Percentiles rank a stretch among this genome's conserved stretches.
phyloP scores from a whole-genome alignment of 2,113 vertebrate species.

The Nycticorax nycticorax region DNA sequence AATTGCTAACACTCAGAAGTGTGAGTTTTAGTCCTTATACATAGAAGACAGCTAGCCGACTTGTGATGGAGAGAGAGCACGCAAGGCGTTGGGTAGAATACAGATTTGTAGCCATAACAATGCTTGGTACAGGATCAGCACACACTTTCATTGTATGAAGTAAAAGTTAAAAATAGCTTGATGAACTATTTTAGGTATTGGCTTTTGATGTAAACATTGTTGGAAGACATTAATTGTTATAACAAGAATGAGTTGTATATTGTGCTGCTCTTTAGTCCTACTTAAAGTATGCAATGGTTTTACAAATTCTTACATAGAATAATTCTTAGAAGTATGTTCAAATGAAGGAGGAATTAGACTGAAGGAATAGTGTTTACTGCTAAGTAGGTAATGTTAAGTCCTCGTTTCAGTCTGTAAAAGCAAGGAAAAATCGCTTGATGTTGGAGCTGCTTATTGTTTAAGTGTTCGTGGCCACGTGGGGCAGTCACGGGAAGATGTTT shows the following conservation, averaged over 20 bases:
- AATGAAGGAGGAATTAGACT: neutral
- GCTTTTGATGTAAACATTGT: neutral
- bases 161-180: neutral
- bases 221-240: neutral
- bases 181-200: neutral
- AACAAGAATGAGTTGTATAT: neutral
- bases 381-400: neutral
- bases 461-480: neutral
- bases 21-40: neutral
- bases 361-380: neutral
- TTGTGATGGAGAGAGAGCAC: neutral
- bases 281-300: neutral
- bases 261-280: neutral
- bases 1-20: neutral
- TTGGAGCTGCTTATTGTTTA: neutral
- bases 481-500: neutral
- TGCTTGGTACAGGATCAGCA: neutral
- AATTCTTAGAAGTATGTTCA: neutral
- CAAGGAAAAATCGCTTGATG: neutral
- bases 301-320: neutral
- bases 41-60: neutral
- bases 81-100: neutral
- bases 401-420: neutral
- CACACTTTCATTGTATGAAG: neutral
- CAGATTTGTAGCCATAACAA: neutral